Evolutionary conservation across 2,888 invertebrate species (phyloP).

Genomic region (Leptopilina myrica): DNA sequence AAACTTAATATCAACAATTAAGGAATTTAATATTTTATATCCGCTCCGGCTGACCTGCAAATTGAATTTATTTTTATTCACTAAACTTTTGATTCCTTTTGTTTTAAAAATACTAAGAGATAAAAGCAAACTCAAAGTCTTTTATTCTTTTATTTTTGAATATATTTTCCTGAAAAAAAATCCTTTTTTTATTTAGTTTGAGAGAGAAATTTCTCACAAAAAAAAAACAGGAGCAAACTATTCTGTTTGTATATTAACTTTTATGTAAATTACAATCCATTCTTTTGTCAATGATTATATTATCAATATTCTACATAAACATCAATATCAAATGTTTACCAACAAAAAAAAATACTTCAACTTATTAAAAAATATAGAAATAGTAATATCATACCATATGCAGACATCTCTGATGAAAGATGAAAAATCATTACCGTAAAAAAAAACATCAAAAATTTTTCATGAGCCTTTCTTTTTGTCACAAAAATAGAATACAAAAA

Average conservation of each 20-base stretch:
- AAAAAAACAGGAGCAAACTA: neutral
- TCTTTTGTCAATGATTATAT: conserved; percentile 26
- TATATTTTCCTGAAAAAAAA: conserved; percentile 71
- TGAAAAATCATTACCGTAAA: conserved; percentile 44
- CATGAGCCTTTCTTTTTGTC: conserved; percentile 44
- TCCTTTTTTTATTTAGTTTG: conserved; percentile 65
- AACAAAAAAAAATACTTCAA: conserved; percentile 14
- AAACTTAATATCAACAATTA: conserved; percentile 41
- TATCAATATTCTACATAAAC: conserved; percentile 31
- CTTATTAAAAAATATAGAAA: conserved; percentile 47
- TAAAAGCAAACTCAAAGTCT: conserved; percentile 51
- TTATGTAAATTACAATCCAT: neutral
- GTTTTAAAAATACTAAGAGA: conserved; percentile 38
- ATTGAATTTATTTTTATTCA: conserved; percentile 64
- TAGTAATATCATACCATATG: conserved; percentile 56
- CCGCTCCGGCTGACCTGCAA: conserved; percentile 73
- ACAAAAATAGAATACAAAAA: conserved; percentile 43
- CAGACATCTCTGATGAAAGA: conserved; percentile 55
- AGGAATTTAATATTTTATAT: conserved; percentile 66
- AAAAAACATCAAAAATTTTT: conserved; percentile 46
- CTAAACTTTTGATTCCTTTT: conserved; percentile 38
- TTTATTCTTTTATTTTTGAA: conserved; percentile 67
- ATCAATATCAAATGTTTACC: conserved; percentile 37
- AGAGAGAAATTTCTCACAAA: conserved; percentile 36
- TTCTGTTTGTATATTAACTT: neutral